These are phyloP conservation scores for Lordiphosa andalusiaca DNA, from an alignment of 2,888 invertebrate genomes.

Conservation along the genomic window DNA sequence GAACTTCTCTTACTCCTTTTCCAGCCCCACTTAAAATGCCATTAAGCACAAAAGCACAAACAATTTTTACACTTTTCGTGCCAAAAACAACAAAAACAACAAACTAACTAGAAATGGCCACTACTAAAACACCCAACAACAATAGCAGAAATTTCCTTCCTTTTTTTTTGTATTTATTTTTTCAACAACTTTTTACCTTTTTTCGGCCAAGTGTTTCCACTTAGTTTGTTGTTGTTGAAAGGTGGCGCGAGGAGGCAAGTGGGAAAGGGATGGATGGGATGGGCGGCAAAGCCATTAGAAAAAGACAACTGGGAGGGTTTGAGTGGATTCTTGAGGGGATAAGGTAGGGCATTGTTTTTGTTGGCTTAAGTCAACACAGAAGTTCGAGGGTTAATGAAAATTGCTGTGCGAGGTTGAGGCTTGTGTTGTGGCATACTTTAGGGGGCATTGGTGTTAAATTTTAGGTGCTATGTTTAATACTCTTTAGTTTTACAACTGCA, in stretches of 20 bases:
- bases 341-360: constrained; percentile 57
- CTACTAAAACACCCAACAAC: constrained; percentile 35
- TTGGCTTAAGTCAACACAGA: constrained; percentile 65
- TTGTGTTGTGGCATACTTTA: constrained; percentile 7
- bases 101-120: constrained; percentile 43
- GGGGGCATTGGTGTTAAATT: neutral
- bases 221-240: constrained; percentile 46
- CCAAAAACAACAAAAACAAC: constrained; percentile 36
- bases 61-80: constrained; percentile 60
- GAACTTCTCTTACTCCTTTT: neutral
- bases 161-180: constrained; percentile 69
- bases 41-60: constrained; percentile 68
- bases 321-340: constrained; percentile 36
- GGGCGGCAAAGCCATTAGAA: constrained; percentile 58
- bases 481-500: constrained; percentile 27
- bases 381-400: constrained; percentile 68
- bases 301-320: constrained; percentile 50
- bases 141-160: constrained; percentile 35
- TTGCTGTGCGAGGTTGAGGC: constrained; percentile 23
- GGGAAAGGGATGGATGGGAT: too few species aligned
- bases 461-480: constrained; percentile 13
- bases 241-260: constrained; percentile 19
- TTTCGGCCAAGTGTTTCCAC: constrained; percentile 64
- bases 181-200: constrained; percentile 67
- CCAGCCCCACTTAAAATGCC: constrained; percentile 57